Conservation (phyloP, 2,113 vertebrate genomes). For the Ploceus nigricollis region DNA sequence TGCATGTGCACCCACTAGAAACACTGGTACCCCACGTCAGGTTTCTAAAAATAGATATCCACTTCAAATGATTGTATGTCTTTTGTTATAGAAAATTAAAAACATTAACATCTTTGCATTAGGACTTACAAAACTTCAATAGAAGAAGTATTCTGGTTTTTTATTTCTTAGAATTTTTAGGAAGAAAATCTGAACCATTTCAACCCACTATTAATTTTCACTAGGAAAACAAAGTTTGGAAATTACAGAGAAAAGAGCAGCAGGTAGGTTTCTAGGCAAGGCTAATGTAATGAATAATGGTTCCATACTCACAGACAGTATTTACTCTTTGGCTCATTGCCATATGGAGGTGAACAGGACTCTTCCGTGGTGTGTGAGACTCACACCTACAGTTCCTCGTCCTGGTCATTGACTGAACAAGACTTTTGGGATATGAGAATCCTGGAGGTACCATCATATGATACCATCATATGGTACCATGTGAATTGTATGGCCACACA, state of each 20-base stretch:
- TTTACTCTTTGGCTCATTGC: not conserved
- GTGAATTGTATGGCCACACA: not conserved
- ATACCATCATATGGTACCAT: not conserved
- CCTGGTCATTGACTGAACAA: not conserved
- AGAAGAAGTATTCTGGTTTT: not conserved
- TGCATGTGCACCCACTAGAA: not conserved
- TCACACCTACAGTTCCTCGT: rapidly evolving
- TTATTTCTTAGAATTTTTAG: not conserved
- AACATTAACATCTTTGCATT: not conserved
- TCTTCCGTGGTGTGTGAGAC: not conserved
- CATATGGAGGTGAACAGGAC: not conserved
- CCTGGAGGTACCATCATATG: not conserved
- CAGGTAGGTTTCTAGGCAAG: conserved; percentile 36
- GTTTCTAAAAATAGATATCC: not conserved
- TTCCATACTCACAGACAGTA: not conserved
- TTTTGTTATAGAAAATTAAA: not conserved
- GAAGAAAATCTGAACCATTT: conserved; percentile 63
- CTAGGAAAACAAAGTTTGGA: conserved; percentile 61
- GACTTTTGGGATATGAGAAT: not conserved
- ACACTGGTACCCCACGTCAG: not conserved
- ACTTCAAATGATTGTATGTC: not conserved
- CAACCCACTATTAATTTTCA: conserved; percentile 55
- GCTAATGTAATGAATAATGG: not conserved
- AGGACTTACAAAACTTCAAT: not conserved
- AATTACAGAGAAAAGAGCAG: conserved; percentile 66